Evolutionary conservation across 2,888 invertebrate genomes (phyloP), one percentile per base, ranked within the genome.

Genomic region (Polia nebulosa): DNA sequence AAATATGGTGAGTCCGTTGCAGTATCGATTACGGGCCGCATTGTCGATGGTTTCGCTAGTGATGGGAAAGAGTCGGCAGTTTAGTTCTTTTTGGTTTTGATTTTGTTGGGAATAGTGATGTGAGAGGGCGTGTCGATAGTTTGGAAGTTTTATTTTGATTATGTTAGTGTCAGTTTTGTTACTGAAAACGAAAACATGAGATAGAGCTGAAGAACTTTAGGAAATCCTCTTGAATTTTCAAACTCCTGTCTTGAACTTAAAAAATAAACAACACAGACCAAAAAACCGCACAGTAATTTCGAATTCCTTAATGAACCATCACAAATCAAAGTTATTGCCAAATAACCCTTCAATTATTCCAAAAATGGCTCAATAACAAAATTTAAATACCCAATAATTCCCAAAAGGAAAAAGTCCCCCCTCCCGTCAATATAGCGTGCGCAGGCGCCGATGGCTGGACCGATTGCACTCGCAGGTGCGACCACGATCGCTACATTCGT

Each of bases 1-100:
- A 93, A 94, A 93, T 94, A 92, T 93, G 91, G 84, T 89, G 90
- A 89, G 90, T 88, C 85, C 82, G 91, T 71, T 72, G 81, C 83
- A 82, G 89, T 91, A 91, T 92, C 91, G 91, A 88, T 92, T 92
- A 89, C 91, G 75, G 65, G 52, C 73, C 64, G 78, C 64, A 68
- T 52, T 67, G 73, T 73, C 74, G 74, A 81, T 76, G 74, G 76
- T 71, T 52, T 60, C 60, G 65, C 78, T 90, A 91, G 91, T 85
- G 90, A 87, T 82, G 89, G 76, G 80, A 78, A 74, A 59, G 63
- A 56, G 74, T 70, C 70, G 75, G 62, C 69, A 72, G 68, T 72
- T 66, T 61, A 64, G 65, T 69, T 51, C 36, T 56, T 64, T 58
- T 44, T 49, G 36, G 27, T 47, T 29, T 27, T 22, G 3, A 20